Evolutionary conservation across 2,888 invertebrate species (phyloP).

Genomic region (Napeogenes sylphis): DNA sequence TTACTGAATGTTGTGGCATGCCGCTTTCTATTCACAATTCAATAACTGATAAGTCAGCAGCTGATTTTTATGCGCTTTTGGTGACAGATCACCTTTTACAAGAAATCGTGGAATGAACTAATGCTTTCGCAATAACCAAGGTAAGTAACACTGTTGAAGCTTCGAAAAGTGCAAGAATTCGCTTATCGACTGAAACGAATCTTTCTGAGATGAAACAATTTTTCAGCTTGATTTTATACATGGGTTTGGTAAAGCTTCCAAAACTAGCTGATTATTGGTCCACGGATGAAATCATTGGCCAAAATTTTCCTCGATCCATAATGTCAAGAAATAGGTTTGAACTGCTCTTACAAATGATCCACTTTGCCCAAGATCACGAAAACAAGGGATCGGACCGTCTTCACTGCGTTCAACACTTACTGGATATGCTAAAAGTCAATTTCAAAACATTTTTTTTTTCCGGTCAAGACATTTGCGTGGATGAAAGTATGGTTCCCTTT

Average conservation of each 20-base stretch:
- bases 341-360: conserved; percentile 39
- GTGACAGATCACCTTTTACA: no score
- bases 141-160: conserved; percentile 27
- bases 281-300: conserved; percentile 31
- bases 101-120: no score
- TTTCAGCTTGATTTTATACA: conserved; percentile 39
- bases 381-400: conserved; percentile 36
- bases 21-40: no score
- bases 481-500: no score
- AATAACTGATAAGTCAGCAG: no score
- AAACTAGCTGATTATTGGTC: conserved; percentile 41
- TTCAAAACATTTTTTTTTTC: conserved; percentile 32
- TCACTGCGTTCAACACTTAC: conserved; percentile 31
- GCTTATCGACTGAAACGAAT: conserved; percentile 35
- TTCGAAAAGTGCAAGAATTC: conserved; percentile 31
- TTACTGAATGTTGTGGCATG: conserved; percentile 34
- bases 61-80: no score
- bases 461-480: conserved; percentile 37
- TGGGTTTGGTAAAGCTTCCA: conserved; percentile 40
- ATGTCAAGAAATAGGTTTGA: conserved; percentile 42
- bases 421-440: conserved; percentile 38
- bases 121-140: conserved; percentile 31
- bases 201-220: conserved; percentile 38
- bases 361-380: conserved; percentile 44
- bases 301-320: conserved; percentile 35